Percentiles rank a stretch among this genome's conserved stretches.
phyloP scores from a whole-genome alignment of 2,888 invertebrate genomes.

The Alitta virens region DNA sequence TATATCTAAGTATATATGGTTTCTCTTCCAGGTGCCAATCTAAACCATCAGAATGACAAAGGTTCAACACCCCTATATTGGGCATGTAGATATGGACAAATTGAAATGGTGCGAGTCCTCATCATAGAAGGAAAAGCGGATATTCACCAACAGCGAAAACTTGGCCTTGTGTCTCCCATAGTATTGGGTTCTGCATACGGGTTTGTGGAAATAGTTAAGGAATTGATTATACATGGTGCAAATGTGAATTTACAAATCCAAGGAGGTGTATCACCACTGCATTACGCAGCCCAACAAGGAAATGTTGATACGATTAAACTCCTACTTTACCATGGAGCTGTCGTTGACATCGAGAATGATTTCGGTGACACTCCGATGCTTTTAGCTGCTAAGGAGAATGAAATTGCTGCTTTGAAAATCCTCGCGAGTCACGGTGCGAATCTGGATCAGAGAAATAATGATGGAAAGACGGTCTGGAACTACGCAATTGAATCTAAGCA shows the following conservation, averaged over 20 bases:
- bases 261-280: slow-evolving; percentile 51
- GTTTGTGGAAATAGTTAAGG: slow-evolving; percentile 35
- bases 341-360: slow-evolving; percentile 46
- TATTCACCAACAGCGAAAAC: slow-evolving; percentile 38
- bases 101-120: slow-evolving; percentile 39
- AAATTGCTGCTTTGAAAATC: slow-evolving; percentile 35
- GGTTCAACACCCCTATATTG: slow-evolving; percentile 53
- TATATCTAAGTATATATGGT: too few relatives aligned
- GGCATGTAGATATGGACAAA: slow-evolving; percentile 50
- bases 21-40: slow-evolving; percentile 31
- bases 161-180: slow-evolving; percentile 50
- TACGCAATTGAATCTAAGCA: slow-evolving; percentile 38
- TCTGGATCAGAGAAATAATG: slow-evolving; percentile 40
- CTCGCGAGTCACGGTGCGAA: slow-evolving; percentile 38
- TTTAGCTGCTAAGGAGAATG: slow-evolving; percentile 42
- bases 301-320: slow-evolving; percentile 34
- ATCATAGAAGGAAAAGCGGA: slow-evolving; percentile 40
- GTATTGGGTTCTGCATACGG: slow-evolving; percentile 51
- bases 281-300: slow-evolving; percentile 55
- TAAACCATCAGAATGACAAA: slow-evolving; percentile 47
- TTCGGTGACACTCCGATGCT: slow-evolving; percentile 45
- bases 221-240: slow-evolving; percentile 38
- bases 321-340: slow-evolving; percentile 16
- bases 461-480: slow-evolving; percentile 47
- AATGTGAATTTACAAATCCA: slow-evolving; percentile 42